These are phyloP conservation scores for Scaptomyza tumidula DNA, from an alignment of 2,888 invertebrate species.

Conservation along the genomic window DNA sequence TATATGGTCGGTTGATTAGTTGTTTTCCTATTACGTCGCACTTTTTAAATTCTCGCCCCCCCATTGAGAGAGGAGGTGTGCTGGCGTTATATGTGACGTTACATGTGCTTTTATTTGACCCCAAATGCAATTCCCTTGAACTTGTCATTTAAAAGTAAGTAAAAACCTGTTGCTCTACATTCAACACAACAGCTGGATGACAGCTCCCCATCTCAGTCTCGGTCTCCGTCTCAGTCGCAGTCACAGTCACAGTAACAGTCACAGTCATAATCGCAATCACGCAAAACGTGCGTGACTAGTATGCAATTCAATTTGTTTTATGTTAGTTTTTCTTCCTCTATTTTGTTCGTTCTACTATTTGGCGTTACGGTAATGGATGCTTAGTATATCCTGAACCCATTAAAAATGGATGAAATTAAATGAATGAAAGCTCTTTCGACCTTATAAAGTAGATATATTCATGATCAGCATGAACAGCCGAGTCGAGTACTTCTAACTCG, in stretches of 20 bases:
- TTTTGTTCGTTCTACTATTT: not conserved
- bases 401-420: no score
- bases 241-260: constrained; percentile 22
- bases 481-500: no score
- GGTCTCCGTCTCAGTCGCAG: constrained; percentile 6
- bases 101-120: constrained; percentile 35
- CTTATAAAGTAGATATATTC: no score
- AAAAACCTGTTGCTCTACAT: constrained; percentile 54
- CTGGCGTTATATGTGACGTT: constrained; percentile 11
- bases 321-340: not conserved
- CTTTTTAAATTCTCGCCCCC: constrained; percentile 9
- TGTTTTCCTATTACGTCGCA: constrained; percentile 54
- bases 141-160: constrained; percentile 60
- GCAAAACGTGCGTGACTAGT: constrained; percentile 61
- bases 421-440: no score
- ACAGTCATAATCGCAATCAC: constrained; percentile 23
- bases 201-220: constrained; percentile 7
- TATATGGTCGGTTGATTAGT: not conserved
- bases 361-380: no score
- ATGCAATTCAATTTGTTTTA: constrained; percentile 29
- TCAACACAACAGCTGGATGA: not conserved
- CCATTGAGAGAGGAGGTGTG: constrained; percentile 17
- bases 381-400: no score
- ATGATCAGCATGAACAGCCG: no score
- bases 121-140: constrained; percentile 73